Percentiles rank a stretch among this genome's conserved stretches.
These are phyloP conservation scores for Elephantulus edwardii DNA, from an alignment of 2,113 vertebrate species.

Conservation along the genomic window DNA sequence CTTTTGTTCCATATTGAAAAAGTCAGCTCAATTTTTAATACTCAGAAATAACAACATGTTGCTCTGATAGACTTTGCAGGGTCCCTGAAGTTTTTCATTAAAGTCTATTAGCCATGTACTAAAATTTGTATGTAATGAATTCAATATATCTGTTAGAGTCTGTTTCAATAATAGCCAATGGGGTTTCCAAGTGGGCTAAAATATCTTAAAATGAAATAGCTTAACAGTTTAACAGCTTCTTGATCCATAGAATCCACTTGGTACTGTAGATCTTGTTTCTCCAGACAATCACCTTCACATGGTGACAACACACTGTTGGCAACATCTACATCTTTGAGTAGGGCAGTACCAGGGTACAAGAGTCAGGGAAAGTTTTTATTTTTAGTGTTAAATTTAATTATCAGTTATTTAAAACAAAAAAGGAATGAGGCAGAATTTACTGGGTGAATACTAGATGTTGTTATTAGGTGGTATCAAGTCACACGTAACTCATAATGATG, in stretches of 20 bases:
- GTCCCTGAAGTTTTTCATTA: conserved; percentile 44
- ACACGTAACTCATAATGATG: too few relatives aligned
- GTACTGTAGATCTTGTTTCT: conserved; percentile 9
- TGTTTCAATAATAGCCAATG: conserved; percentile 59
- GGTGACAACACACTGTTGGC: neutral
- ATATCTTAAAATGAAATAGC: conserved; percentile 66
- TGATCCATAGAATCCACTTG: conserved; percentile 48
- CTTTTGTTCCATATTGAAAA: neutral
- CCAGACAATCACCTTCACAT: neutral
- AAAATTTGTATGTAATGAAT: conserved; percentile 56
- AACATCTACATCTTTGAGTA: neutral
- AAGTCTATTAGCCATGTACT: conserved; percentile 48
- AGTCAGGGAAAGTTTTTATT: neutral
- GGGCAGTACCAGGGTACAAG: neutral
- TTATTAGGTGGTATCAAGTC: too few relatives aligned
- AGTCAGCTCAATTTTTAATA: conserved; percentile 46
- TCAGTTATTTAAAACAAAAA: neutral
- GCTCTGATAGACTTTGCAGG: conserved; percentile 29
- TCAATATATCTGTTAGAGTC: conserved; percentile 43
- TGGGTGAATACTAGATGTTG: neutral
- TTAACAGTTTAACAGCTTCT: conserved; percentile 66
- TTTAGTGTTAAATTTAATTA: neutral
- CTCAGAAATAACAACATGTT: neutral
- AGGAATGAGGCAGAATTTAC: neutral
- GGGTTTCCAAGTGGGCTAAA: conserved; percentile 51